Conservation (phyloP, 2,888 invertebrate genomes). For the Apamea epomidion region DNA sequence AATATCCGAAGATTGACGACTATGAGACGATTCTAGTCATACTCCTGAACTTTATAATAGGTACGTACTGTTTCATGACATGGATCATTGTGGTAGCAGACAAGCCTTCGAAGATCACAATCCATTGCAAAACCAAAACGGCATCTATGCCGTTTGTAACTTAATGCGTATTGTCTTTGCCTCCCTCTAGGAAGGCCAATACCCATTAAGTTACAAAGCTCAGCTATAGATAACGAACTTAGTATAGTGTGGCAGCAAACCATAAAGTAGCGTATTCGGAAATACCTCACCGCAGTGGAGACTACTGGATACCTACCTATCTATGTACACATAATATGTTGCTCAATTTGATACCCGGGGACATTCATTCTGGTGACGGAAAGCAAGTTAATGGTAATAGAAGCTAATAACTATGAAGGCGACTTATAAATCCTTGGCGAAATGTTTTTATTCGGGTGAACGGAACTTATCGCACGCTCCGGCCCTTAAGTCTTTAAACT, state of each 20-base stretch:
- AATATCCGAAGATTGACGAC: background rate
- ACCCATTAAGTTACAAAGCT: background rate
- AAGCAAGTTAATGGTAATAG: slow-evolving; percentile 33
- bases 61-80: background rate
- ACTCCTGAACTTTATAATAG: background rate
- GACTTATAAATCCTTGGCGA: slow-evolving; percentile 65
- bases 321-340: background rate
- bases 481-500: slow-evolving; percentile 44
- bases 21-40: background rate
- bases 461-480: slow-evolving; percentile 61
- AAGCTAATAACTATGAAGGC: slow-evolving; percentile 36
- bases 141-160: too few relatives aligned
- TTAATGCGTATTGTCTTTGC: too few relatives aligned
- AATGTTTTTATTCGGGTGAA: slow-evolving; percentile 67
- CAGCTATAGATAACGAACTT: background rate
- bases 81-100: background rate
- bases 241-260: background rate
- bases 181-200: too few relatives aligned
- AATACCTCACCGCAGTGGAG: background rate
- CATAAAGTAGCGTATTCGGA: background rate
- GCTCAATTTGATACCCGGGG: slow-evolving; percentile 14
- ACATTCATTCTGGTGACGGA: slow-evolving; percentile 19
- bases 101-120: background rate
- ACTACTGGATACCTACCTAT: background rate
- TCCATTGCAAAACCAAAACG: background rate